Evolutionary conservation across 1,140 invertebrate species (phyloP), one percentile per base, ranked within the genome.

Genomic region (Diachasmimorpha longicaudata): DNA sequence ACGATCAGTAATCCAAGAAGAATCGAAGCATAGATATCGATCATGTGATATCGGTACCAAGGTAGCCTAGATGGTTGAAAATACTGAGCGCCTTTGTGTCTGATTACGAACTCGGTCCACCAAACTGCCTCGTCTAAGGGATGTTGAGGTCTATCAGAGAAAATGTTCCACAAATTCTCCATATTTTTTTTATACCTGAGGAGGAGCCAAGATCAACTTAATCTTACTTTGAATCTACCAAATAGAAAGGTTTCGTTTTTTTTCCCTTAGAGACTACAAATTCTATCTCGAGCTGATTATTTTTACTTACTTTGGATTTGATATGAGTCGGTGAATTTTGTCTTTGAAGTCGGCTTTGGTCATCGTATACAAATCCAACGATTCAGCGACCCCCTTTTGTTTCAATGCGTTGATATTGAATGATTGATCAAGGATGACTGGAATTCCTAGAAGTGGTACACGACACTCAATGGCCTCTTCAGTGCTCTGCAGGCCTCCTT

Each of bases 61-160:
- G 78, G 79, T 42, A 85, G 76, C 71, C 85, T 81, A 21, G 80
- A 69, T 13, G 23, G 4, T 31, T 63, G 58, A 48, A 91, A 79
- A 80, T 90, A 86, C n/a, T 75, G 76, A 8, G 87, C 86, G 19
- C 90, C 88, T 37, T 89, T 86, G 78, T 91, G 86, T 42, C 89
- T 79, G 48, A 91, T 81, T 37, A 90, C 87, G 78, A 91, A 90
- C 77, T 91, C 90, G 9, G 86, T 87, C 90, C 90, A 91, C 83
- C 84, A 91, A n/a, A 89, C 80, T 9, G 87, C 85, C 52, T 80
- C 83, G 3, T 90, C 81, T 36, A 90, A 70, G 10, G 87, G 84
- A 70, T 81, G 76, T 58, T 83, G 81, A 11, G 83, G 87, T 80
- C 87, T 80, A 76, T 91, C 89, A 63, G 75, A 81, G 55, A 88